Base-by-base conservation (phyloP, 1,140 invertebrate genomes). In the Sinella curviseta region DNA sequence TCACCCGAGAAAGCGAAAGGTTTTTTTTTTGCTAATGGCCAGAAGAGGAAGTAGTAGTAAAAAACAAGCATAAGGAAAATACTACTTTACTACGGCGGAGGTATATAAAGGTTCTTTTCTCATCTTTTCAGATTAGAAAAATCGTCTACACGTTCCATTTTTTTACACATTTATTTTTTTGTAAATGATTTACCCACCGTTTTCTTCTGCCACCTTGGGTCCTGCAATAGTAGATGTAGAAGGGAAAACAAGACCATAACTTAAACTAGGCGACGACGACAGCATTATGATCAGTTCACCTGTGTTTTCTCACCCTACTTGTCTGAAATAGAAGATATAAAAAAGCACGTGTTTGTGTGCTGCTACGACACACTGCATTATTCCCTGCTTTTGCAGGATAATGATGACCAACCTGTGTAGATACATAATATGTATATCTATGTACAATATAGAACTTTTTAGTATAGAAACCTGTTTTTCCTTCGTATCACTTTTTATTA, bases 261-360 rank as follows among this genome's bases (percentile, higher is more conserved):
- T 26, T 65, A 12, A 65, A 70, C 26, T 16, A 70, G 65, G 12
- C 1, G 65, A 70, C 14, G 65, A 70, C 26, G 65, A 70, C 65
- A 70, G 31, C 26, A 70, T 70, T 70, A 70, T 70, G 65, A 31
- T 30, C 65, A 33, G 30, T 30, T 70, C 65, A 70, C 65, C 65
- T 70, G 65, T n/a, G 65, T 33, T 70, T 70, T 70, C 65, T 70
- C 65, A 70, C 65, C 65, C 26, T 70, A 30, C 12, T 70, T 70
- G 65, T 70, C 26, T 3, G 65, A n/a, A 24, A 70, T 31, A 17
- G 31, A 33, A 70, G 24, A 70, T 16, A 70, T 12, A 70, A 31
- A 33, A 70, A 70, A 30, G 65, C 30, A 70, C 57, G 57, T 65
- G 57, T 26, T 8, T n/a, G 16, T n/a, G 57, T 48, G 20, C 8